A percentile compares a stretch with the other conserved stretches of the same genome.
Evolutionary conservation across 2,113 vertebrate species (phyloP).

Genomic region (Circaetus cinerascens): DNA sequence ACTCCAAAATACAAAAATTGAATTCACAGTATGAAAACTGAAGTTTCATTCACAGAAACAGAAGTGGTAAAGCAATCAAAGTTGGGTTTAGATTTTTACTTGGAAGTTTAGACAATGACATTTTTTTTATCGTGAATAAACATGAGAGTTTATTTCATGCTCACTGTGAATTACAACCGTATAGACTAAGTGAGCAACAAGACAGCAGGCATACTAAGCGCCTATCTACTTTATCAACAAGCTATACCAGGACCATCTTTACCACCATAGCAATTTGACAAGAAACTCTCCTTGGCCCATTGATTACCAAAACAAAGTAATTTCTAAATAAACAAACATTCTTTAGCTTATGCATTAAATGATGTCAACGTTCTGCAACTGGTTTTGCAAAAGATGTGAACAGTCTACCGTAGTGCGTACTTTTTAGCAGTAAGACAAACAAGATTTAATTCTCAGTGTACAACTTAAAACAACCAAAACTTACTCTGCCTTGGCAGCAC

Average conservation of each 20-base stretch:
- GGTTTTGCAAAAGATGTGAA: neutral
- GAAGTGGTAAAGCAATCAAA: neutral
- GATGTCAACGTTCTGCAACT: neutral
- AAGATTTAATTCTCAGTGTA: neutral
- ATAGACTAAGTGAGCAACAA: neutral
- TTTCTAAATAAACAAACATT: neutral
- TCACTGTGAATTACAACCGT: neutral
- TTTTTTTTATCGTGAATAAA: neutral
- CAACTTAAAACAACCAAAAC: conserved; percentile 12
- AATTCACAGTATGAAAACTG: neutral
- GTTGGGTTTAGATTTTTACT: neutral
- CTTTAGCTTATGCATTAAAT: neutral
- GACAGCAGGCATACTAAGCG: neutral
- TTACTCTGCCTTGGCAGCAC: conserved; percentile 82
- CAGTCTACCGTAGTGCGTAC: neutral
- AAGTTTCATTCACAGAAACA: neutral
- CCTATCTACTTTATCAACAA: neutral
- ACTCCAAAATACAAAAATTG: neutral
- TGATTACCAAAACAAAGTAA: neutral
- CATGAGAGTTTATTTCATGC: neutral
- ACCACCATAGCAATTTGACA: neutral
- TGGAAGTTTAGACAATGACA: neutral
- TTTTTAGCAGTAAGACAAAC: neutral
- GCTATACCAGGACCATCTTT: neutral
- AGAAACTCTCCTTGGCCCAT: neutral